phyloP scores from a whole-genome alignment of 1,140 invertebrate species.

The Centruroides sculpturatus region DNA sequence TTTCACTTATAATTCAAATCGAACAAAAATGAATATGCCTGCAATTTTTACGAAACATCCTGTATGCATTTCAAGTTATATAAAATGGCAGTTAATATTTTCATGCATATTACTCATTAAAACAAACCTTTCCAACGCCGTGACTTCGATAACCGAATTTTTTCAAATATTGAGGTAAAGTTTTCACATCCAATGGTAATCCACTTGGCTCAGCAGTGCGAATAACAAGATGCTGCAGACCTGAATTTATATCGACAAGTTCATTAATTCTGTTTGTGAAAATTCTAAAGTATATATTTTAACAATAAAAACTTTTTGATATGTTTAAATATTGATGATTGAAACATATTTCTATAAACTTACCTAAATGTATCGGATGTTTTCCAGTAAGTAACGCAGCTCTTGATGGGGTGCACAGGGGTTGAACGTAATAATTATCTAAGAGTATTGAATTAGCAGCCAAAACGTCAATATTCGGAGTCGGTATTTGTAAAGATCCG shows the following conservation, averaged over 20 bases:
- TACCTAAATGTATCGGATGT: slow-evolving; percentile 52
- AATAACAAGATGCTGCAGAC: slow-evolving; percentile 21
- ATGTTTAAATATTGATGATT: not conserved
- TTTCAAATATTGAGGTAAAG: slow-evolving; percentile 21
- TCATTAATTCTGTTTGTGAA: too few species aligned
- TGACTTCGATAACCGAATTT: slow-evolving; percentile 12
- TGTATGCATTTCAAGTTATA: not conserved
- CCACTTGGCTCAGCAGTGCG: slow-evolving; percentile 20
- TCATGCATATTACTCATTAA: not conserved
- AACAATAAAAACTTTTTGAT: not conserved
- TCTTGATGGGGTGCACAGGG: slow-evolving; percentile 60
- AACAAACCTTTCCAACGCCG: slow-evolving; percentile 17
- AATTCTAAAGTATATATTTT: too few species aligned
- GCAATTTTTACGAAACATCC: too few species aligned
- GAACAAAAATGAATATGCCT: too few species aligned
- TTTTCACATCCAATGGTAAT: slow-evolving; percentile 24
- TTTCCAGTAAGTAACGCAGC: slow-evolving; percentile 72
- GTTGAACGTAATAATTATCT: slow-evolving; percentile 61
- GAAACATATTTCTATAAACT: not conserved
- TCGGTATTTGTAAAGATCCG: slow-evolving; percentile 64
- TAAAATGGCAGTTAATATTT: not conserved
- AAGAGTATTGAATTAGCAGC: slow-evolving; percentile 61
- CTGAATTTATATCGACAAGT: not conserved
- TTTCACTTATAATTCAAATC: too few species aligned
- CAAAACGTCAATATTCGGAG: slow-evolving; percentile 68